A percentile compares a stretch with the other conserved stretches of the same genome.
These are phyloP conservation scores for Zaprionus kolodkinae DNA, from an alignment of 1,140 invertebrate species.

Conservation along the genomic window DNA sequence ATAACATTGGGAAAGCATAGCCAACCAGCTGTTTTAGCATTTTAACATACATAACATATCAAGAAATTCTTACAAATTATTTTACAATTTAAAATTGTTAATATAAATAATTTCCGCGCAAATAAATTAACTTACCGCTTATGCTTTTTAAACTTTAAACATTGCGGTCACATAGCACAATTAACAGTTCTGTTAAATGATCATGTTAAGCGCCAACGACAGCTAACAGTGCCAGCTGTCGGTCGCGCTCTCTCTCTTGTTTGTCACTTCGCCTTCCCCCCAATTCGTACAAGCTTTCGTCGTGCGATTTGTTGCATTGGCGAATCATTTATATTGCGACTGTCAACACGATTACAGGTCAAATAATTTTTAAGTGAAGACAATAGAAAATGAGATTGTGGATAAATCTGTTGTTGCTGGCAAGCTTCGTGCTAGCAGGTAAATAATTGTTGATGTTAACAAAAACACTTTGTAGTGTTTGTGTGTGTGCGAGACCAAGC, in stretches of 20 bases:
- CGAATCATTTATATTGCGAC: constrained; percentile 16
- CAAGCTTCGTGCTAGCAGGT: constrained; percentile 58
- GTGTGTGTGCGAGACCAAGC: constrained; percentile 21
- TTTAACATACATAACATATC: not conserved
- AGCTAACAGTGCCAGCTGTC: constrained; percentile 24
- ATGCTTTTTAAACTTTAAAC: not conserved
- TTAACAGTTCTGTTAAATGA: constrained; percentile 20
- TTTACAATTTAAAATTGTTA: not conserved
- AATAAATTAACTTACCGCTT: not conserved
- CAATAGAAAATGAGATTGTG: constrained; percentile 53
- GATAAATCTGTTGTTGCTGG: constrained; percentile 52
- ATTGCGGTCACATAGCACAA: constrained; percentile 23
- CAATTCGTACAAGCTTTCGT: constrained; percentile 33
- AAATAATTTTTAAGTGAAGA: not conserved
- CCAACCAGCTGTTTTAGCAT: not conserved
- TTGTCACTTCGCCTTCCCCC: not conserved
- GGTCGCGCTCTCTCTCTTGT: constrained; percentile 8
- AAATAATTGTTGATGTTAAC: constrained; percentile 46
- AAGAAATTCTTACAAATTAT: not conserved
- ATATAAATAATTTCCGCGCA: not conserved
- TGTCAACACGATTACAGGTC: constrained; percentile 10
- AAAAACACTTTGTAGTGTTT: constrained; percentile 7
- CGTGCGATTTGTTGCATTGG: constrained; percentile 16
- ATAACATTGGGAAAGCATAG: not conserved
- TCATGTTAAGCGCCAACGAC: constrained; percentile 10